Percentiles rank a stretch among this genome's conserved stretches.
phyloP scores from a whole-genome alignment of 2,113 vertebrate genomes.

The Chrysemys picta region DNA sequence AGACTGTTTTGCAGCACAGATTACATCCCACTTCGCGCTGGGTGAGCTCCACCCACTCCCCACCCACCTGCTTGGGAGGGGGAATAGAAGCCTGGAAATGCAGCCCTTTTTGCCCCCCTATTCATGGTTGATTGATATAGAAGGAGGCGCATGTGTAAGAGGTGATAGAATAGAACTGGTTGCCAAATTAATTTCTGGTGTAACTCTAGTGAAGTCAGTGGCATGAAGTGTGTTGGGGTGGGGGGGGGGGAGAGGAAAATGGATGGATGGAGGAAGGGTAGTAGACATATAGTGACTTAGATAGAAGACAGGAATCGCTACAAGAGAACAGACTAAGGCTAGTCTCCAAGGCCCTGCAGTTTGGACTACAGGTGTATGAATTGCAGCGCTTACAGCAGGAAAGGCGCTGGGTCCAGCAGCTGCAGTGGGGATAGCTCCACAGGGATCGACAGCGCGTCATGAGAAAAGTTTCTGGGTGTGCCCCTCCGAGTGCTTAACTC shows the following conservation, averaged over 20 bases:
- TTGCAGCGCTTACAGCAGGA: background rate
- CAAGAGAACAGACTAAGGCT: background rate
- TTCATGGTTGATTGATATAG: background rate
- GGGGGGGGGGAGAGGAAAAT: background rate
- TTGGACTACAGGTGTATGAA: background rate
- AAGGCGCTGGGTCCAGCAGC: no score
- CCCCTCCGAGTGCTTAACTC: no score
- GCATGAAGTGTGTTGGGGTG: background rate
- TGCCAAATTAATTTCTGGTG: background rate
- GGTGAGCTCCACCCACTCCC: constrained; percentile 73
- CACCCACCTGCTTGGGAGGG: background rate
- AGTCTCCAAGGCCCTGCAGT: background rate
- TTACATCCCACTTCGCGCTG: background rate
- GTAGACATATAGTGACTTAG: background rate
- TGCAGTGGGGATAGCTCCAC: no score
- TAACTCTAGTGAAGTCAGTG: background rate
- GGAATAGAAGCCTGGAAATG: background rate
- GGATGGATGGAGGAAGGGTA: background rate
- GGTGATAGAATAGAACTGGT: background rate
- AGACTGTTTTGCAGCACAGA: background rate
- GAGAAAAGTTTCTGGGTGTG: no score
- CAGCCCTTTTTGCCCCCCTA: background rate
- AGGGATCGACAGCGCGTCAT: no score
- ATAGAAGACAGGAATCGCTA: background rate
- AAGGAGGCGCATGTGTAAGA: background rate